Percentiles rank a stretch among this genome's conserved stretches.
phyloP scores from a whole-genome alignment of 1,140 invertebrate genomes.

The Luehdorfia chinensis region DNA sequence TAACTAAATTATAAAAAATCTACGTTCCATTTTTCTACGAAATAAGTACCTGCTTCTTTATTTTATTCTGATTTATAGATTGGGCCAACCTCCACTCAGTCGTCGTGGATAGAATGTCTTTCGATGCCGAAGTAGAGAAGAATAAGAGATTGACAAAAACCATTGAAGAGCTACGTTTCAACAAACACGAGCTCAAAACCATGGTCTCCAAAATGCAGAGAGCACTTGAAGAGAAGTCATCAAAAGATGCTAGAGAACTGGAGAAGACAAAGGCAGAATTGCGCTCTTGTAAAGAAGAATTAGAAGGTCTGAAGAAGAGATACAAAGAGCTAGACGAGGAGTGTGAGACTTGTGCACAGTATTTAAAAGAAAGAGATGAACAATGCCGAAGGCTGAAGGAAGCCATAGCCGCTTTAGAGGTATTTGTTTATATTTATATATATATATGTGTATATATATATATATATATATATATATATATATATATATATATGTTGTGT shows the following conservation, averaged over 20 bases:
- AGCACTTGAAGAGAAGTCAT: slow-evolving; percentile 37
- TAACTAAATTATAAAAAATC: too few relatives aligned
- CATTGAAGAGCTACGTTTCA: slow-evolving; percentile 57
- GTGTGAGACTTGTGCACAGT: slow-evolving; percentile 56
- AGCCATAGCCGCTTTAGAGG: slow-evolving; percentile 39
- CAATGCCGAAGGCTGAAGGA: slow-evolving; percentile 44
- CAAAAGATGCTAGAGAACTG: slow-evolving; percentile 38
- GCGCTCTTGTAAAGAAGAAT: slow-evolving; percentile 29
- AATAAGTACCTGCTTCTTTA: too few relatives aligned
- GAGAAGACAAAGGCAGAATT: slow-evolving; percentile 34
- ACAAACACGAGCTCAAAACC: slow-evolving; percentile 52
- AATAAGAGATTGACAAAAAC: slow-evolving; percentile 52
- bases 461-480: too few relatives aligned
- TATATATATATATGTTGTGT: too few relatives aligned
- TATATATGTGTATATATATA: too few relatives aligned
- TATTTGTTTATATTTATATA: slow-evolving; percentile 13
- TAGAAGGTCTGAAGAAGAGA: slow-evolving; percentile 35
- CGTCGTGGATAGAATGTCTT: slow-evolving; percentile 68
- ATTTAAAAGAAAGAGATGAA: slow-evolving; percentile 48
- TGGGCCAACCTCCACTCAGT: slow-evolving; percentile 63
- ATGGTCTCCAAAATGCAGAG: slow-evolving; percentile 55
- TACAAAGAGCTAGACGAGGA: slow-evolving; percentile 55
- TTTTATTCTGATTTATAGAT: too few relatives aligned
- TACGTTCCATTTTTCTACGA: too few relatives aligned
- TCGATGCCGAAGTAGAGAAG: slow-evolving; percentile 60